phyloP scores from a whole-genome alignment of 1,140 invertebrate species.

The Bradysia coprophila region DNA sequence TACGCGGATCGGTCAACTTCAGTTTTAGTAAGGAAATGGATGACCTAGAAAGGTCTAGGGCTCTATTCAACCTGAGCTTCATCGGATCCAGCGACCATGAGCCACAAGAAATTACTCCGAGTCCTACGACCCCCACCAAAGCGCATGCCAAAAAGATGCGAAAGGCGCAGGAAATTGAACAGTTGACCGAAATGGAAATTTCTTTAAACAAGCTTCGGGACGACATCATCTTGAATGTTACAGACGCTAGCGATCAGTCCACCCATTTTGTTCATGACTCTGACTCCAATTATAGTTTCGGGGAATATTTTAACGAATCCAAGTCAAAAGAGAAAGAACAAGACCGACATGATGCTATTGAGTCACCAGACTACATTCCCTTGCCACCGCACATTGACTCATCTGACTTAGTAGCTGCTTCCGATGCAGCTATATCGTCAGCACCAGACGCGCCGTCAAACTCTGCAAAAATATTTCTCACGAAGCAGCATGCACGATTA shows the following conservation, averaged over 20 bases:
- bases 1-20: background rate
- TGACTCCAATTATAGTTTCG: constrained; percentile 22
- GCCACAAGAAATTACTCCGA: background rate
- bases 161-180: too few species aligned
- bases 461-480: constrained; percentile 26
- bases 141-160: background rate
- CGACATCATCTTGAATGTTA: too few species aligned
- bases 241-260: too few species aligned
- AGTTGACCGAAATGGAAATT: too few species aligned
- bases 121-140: background rate
- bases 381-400: too few species aligned
- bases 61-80: background rate
- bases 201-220: too few species aligned
- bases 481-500: constrained; percentile 16
- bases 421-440: too few species aligned
- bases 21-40: background rate
- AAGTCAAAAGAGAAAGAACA: too few species aligned
- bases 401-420: too few species aligned
- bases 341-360: background rate
- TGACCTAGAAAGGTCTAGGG: background rate
- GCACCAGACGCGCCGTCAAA: too few species aligned
- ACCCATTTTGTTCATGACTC: too few species aligned
- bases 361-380: background rate
- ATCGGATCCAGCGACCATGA: background rate
- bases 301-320: constrained; percentile 18